phyloP scores from a whole-genome alignment of 2,113 vertebrate species.

The Grammomys dolichurus region DNA sequence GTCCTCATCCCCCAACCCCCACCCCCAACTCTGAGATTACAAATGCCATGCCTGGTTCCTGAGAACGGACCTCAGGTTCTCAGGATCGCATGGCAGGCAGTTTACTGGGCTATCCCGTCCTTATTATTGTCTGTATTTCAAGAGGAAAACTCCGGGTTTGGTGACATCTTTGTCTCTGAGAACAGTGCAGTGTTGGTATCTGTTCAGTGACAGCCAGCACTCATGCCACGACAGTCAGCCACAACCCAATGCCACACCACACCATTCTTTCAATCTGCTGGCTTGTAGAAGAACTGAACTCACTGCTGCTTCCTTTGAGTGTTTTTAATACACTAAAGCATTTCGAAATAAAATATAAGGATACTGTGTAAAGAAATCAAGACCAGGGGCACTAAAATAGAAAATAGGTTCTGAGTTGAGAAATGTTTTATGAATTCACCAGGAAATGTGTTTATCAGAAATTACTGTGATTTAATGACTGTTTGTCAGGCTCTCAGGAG shows the following conservation, averaged over 20 bases:
- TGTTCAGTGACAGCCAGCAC: neutral
- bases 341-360: neutral
- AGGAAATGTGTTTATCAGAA: neutral
- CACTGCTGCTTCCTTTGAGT: neutral
- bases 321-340: slow-evolving; percentile 11
- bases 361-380: neutral
- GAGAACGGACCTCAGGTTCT: neutral
- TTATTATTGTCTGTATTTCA: neutral
- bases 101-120: too few species aligned
- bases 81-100: neutral
- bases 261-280: neutral
- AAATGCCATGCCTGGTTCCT: neutral
- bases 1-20: neutral
- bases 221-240: neutral
- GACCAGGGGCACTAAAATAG: neutral
- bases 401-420: neutral
- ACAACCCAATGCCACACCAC: rapidly evolving
- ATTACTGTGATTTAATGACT: neutral
- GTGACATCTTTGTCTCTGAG: neutral
- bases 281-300: neutral
- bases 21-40: neutral
- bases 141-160: neutral
- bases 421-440: neutral
- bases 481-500: neutral
- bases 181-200: neutral